These are phyloP conservation scores for Drosophila littoralis DNA, from an alignment of 1,140 invertebrate genomes.

Conservation along the genomic window DNA sequence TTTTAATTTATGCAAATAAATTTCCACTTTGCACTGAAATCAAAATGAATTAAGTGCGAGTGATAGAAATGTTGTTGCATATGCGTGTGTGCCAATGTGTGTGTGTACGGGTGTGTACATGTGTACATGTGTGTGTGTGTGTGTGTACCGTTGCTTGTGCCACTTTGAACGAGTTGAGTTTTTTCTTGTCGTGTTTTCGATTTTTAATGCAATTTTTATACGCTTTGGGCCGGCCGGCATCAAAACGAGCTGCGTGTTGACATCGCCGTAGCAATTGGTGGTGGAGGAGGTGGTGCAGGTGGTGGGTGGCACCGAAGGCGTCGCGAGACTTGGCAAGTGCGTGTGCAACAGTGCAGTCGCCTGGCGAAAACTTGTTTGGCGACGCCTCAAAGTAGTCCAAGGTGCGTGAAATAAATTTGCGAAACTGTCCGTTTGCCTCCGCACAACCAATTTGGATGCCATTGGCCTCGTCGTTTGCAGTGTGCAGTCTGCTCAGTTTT, in stretches of 20 bases:
- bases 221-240: slow-evolving; percentile 68
- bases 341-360: slow-evolving; percentile 39
- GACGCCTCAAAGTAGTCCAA: slow-evolving; percentile 77
- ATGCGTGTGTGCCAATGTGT: slow-evolving; percentile 21
- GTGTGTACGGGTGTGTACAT: slow-evolving; percentile 18
- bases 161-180: slow-evolving; percentile 69
- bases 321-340: slow-evolving; percentile 70
- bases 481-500: slow-evolving; percentile 22
- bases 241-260: slow-evolving; percentile 64
- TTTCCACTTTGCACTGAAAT: slow-evolving; percentile 83
- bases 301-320: slow-evolving; percentile 31
- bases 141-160: slow-evolving; percentile 73
- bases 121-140: slow-evolving; percentile 28
- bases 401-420: slow-evolving; percentile 79
- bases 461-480: slow-evolving; percentile 54
- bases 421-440: slow-evolving; percentile 23
- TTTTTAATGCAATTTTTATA: slow-evolving; percentile 72
- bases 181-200: slow-evolving; percentile 60
- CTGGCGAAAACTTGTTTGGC: slow-evolving; percentile 70
- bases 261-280: slow-evolving; percentile 43
- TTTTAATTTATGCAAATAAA: slow-evolving; percentile 84
- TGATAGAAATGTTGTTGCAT: slow-evolving; percentile 77
- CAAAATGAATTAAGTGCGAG: slow-evolving; percentile 83
- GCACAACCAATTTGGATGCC: slow-evolving; percentile 50
- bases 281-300: slow-evolving; percentile 7